Percentiles rank a stretch among this genome's conserved stretches.
phyloP scores from a whole-genome alignment of 2,888 invertebrate genomes.

The Iphiclides podalirius region DNA sequence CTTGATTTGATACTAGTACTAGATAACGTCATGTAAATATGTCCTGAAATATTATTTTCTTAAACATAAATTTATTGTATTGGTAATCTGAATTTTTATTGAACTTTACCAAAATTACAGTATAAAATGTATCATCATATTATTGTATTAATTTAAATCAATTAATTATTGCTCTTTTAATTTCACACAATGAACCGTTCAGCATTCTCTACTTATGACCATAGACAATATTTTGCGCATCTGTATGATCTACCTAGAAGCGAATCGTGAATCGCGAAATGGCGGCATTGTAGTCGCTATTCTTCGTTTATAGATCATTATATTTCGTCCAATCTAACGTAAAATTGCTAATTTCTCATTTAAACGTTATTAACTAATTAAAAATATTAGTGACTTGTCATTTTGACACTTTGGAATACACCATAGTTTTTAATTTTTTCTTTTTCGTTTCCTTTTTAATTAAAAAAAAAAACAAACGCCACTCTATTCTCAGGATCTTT shows the following conservation, averaged over 20 bases:
- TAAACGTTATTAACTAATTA: slow-evolving; percentile 29
- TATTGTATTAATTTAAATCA: too few relatives aligned
- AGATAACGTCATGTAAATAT: too few relatives aligned
- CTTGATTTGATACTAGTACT: too few relatives aligned
- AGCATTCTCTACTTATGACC: too few relatives aligned
- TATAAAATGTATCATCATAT: too few relatives aligned
- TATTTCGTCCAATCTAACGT: neutral
- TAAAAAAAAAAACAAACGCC: slow-evolving; percentile 70
- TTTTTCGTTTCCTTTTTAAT: slow-evolving; percentile 56
- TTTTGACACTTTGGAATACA: slow-evolving; percentile 47
- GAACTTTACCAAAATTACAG: too few relatives aligned
- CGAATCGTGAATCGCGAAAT: slow-evolving; percentile 38
- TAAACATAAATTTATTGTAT: too few relatives aligned
- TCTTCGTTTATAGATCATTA: neutral
- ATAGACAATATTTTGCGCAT: slow-evolving; percentile 17
- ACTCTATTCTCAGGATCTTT: slow-evolving; percentile 55
- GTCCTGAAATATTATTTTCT: too few relatives aligned
- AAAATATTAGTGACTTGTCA: slow-evolving; percentile 21
- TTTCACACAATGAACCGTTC: too few relatives aligned
- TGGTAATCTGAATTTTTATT: too few relatives aligned
- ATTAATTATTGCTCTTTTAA: too few relatives aligned
- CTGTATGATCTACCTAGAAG: slow-evolving; percentile 19
- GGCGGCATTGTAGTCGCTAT: slow-evolving; percentile 35
- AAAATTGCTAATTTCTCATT: slow-evolving; percentile 14
- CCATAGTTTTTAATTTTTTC: slow-evolving; percentile 50